These are phyloP conservation scores for Lycophotia porphyrea DNA, from an alignment of 2,888 invertebrate species.

Conservation along the genomic window DNA sequence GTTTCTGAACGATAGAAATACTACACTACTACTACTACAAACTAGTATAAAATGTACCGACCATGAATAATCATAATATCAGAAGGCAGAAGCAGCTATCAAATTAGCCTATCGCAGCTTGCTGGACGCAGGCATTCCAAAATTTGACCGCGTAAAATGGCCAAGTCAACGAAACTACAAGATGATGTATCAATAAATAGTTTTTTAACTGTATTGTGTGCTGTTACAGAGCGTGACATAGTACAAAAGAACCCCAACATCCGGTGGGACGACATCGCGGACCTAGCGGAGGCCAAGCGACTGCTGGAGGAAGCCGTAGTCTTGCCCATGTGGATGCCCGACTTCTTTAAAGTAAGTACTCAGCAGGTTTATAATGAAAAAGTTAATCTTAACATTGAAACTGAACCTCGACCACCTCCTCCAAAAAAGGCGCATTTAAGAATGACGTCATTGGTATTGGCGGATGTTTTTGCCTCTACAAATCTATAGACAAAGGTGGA, in stretches of 20 bases:
- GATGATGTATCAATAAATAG: background rate
- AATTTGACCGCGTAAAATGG: too few relatives aligned
- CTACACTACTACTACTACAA: too few relatives aligned
- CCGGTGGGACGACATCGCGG: slow-evolving; percentile 98
- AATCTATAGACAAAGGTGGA: background rate
- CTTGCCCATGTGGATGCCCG: slow-evolving; percentile 99
- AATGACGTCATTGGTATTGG: background rate
- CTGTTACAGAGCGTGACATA: slow-evolving; percentile 95
- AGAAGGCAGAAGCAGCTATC: background rate
- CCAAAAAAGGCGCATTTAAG: background rate
- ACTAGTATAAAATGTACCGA: background rate
- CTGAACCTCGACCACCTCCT: background rate
- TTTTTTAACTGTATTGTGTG: background rate
- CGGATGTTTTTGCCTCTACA: background rate
- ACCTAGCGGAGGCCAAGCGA: slow-evolving; percentile 96
- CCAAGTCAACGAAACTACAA: too few relatives aligned
- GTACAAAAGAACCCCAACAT: slow-evolving; percentile 99
- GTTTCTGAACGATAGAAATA: background rate
- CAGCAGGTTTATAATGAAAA: background rate
- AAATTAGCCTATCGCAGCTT: too few relatives aligned
- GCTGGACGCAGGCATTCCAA: too few relatives aligned
- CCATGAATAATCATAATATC: background rate
- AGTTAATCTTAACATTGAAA: background rate
- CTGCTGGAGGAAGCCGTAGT: slow-evolving; percentile 99
- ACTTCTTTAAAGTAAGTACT: slow-evolving; percentile 96